A percentile compares a stretch with the other conserved stretches of the same genome.
These are phyloP conservation scores for Engystomops pustulosus DNA, from an alignment of 2,113 vertebrate species.

Conservation along the genomic window DNA sequence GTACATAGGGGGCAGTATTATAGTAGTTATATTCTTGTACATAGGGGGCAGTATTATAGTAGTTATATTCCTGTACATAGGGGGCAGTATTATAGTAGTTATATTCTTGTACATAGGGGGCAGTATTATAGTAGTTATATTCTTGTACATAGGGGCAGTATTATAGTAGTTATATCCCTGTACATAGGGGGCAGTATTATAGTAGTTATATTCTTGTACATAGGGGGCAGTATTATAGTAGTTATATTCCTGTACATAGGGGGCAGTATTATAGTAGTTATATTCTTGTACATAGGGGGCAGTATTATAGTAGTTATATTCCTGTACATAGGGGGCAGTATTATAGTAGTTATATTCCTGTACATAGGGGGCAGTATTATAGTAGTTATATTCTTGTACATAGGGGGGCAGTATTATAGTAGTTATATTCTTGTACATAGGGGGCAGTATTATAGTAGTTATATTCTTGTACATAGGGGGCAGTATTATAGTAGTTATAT, in stretches of 20 bases:
- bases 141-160: background rate
- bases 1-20: background rate
- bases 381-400: constrained; percentile 21
- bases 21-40: constrained; percentile 1
- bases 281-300: background rate
- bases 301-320: constrained; percentile 12
- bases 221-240: background rate
- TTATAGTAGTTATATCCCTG: constrained; percentile 14
- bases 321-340: background rate
- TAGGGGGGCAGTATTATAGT: background rate
- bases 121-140: constrained; percentile 11
- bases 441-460: background rate
- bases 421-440: constrained; percentile 1
- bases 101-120: background rate
- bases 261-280: constrained; percentile 1
- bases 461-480: too few relatives aligned
- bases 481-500: too few relatives aligned
- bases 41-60: background rate
- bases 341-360: constrained; percentile 21
- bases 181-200: constrained; percentile 1
- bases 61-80: constrained; percentile 7
- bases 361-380: background rate
- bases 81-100: background rate
- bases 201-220: background rate
- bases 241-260: background rate